Percentiles rank a stretch among this genome's conserved stretches.
phyloP scores from a whole-genome alignment of 2,797 vertebrate species.

The Myotis findleyi region DNA sequence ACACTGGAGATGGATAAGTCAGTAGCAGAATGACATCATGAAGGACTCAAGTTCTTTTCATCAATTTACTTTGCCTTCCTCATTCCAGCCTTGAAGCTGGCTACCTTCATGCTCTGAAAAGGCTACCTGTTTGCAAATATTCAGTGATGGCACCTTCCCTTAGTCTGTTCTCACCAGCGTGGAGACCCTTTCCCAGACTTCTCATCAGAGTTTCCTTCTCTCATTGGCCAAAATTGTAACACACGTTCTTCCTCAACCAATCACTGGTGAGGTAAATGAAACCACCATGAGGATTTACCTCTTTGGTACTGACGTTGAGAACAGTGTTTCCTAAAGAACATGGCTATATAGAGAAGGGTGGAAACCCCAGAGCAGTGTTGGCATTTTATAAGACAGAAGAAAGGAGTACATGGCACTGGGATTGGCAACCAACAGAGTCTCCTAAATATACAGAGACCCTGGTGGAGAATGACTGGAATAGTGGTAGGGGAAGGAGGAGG shows the following conservation, averaged over 20 bases:
- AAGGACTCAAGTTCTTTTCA: neutral
- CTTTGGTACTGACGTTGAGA: neutral
- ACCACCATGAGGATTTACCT: neutral
- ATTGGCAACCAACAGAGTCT: neutral
- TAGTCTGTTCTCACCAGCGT: neutral
- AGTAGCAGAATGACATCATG: neutral
- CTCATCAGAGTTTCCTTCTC: neutral
- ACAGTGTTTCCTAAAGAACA: neutral
- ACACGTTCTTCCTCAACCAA: neutral
- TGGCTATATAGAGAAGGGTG: neutral
- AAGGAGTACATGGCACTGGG: neutral
- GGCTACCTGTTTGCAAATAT: neutral
- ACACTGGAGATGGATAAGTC: neutral
- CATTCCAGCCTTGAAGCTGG: neutral
- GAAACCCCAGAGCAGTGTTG: neutral
- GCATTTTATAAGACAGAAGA: neutral
- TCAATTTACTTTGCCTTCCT: conserved; percentile 8
- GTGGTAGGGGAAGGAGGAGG: neutral
- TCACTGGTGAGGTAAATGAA: neutral
- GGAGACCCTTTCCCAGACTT: neutral
- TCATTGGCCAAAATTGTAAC: neutral
- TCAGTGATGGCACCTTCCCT: neutral
- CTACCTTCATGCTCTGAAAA: neutral
- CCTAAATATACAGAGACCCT: neutral
- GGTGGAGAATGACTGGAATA: neutral